Percentiles rank a stretch among this genome's conserved stretches.
phyloP scores from a whole-genome alignment of 1,140 invertebrate species.

The Pararge aegeria region DNA sequence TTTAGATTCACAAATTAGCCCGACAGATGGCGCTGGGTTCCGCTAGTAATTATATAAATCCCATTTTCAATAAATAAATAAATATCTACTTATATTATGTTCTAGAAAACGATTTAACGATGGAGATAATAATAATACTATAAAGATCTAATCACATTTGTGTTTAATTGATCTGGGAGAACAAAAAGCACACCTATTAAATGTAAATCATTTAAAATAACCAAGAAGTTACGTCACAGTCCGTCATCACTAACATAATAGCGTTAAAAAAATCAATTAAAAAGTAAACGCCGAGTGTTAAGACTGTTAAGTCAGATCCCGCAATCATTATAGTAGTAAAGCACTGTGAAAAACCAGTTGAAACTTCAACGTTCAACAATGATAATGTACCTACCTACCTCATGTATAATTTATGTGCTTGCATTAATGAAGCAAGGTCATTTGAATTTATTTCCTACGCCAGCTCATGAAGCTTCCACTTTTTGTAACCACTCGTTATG shows the following conservation, averaged over 20 bases:
- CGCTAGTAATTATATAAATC: too few species aligned
- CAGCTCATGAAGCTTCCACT: constrained; percentile 10
- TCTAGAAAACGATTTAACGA: too few species aligned
- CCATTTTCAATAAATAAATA: too few species aligned
- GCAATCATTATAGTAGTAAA: constrained; percentile 17
- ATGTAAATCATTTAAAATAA: background rate
- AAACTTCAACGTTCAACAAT: constrained; percentile 55
- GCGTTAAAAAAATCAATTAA: constrained; percentile 12
- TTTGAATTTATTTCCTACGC: constrained; percentile 61
- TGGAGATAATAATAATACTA: too few species aligned
- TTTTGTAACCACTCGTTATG: constrained; percentile 32
- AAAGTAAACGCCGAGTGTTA: constrained; percentile 24
- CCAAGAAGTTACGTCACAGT: background rate
- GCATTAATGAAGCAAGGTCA: constrained; percentile 73
- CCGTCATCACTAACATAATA: too few species aligned
- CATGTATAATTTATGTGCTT: constrained; percentile 69
- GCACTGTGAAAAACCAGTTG: constrained; percentile 53
- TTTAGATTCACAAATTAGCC: too few species aligned
- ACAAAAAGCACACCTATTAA: background rate
- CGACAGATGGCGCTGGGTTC: too few species aligned
- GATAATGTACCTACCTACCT: constrained; percentile 44
- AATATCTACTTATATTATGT: too few species aligned
- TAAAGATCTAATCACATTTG: too few species aligned
- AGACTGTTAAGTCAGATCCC: constrained; percentile 11
- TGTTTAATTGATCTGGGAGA: background rate